Evolutionary conservation across 2,113 vertebrate genomes (phyloP).

Genomic region (Tupaia tana): DNA sequence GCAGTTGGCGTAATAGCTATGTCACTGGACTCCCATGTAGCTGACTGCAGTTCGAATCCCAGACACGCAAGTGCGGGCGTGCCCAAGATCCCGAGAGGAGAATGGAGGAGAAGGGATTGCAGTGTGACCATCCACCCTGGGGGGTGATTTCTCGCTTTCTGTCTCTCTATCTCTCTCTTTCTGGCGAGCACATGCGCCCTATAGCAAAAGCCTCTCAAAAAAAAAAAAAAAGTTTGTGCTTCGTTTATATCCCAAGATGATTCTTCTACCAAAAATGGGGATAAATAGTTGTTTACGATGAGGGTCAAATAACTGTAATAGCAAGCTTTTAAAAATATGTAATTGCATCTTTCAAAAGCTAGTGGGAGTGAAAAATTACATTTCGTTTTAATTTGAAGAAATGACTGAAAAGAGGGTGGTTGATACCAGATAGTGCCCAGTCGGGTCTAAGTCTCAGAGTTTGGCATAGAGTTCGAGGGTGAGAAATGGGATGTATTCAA

Average conservation of each 20-base stretch:
- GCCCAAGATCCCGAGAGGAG: no score
- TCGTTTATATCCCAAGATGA: neutral
- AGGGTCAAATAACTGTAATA: constrained; percentile 16
- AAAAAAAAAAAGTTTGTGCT: neutral
- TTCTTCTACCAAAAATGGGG: neutral
- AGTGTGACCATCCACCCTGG: no score
- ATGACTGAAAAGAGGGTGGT: neutral
- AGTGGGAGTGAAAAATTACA: neutral
- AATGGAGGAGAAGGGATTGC: no score
- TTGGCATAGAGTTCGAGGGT: neutral
- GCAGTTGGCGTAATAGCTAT: no score
- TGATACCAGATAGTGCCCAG: neutral
- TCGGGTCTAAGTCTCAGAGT: neutral
- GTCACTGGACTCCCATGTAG: no score
- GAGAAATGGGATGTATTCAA: neutral
- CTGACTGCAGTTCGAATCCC: no score
- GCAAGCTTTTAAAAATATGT: neutral
- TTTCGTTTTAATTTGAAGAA: constrained; percentile 1
- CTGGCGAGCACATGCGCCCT: no score
- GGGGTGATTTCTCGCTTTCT: no score
- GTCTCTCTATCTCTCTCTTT: no score
- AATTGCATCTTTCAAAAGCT: neutral
- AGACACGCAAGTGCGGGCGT: no score
- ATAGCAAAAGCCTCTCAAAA: no score
- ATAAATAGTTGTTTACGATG: neutral